phyloP scores from a whole-genome alignment of 2,797 vertebrate genomes.

The Micromesistius poutassou region DNA sequence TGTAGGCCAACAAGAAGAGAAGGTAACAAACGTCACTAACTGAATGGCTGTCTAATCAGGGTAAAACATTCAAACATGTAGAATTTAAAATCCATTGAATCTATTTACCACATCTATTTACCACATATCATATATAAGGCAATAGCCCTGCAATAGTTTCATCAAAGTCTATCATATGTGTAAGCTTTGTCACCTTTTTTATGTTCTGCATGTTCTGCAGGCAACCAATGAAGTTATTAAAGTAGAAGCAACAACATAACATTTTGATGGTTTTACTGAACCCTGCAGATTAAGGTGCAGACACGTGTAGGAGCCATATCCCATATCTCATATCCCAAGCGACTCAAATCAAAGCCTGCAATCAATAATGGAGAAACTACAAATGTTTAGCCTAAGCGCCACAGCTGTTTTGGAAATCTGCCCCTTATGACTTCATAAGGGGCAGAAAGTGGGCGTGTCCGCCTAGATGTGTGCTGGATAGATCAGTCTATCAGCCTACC shows the following conservation, averaged over 20 bases:
- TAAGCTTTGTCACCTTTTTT: too few species aligned
- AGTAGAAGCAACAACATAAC: not conserved
- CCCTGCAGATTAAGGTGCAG: not conserved
- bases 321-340: not conserved
- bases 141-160: too few species aligned
- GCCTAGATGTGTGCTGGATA: too few species aligned
- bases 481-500: too few species aligned
- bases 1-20: not conserved
- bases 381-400: not conserved
- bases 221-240: not conserved
- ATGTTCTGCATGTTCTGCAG: not conserved
- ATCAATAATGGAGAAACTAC: not conserved
- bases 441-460: too few species aligned
- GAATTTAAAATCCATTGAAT: too few species aligned
- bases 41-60: not conserved
- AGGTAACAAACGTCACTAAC: too few species aligned
- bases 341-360: not conserved
- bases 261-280: not conserved
- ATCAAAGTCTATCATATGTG: too few species aligned
- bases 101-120: too few species aligned
- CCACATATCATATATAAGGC: too few species aligned
- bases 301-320: not conserved
- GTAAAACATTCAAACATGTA: not conserved
- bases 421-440: too few species aligned
- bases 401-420: too few species aligned